These are phyloP conservation scores for Epiblema foenella DNA, from an alignment of 2,888 invertebrate species.

Conservation along the genomic window DNA sequence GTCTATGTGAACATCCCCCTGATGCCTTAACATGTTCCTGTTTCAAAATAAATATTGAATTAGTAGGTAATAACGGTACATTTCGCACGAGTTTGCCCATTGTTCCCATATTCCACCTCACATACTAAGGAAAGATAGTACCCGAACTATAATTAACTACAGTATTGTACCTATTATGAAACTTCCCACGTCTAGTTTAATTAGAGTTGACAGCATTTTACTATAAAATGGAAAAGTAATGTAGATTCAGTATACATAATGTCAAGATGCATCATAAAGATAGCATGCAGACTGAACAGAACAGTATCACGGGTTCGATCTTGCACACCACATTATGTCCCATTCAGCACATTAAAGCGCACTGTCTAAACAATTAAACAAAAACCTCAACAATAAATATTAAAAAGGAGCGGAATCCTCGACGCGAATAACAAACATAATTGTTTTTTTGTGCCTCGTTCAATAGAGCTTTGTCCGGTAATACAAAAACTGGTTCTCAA, in stretches of 20 bases:
- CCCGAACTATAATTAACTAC: neutral
- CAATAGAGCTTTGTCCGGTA: slow-evolving; percentile 77
- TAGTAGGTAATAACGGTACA: neutral
- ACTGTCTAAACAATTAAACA: slow-evolving; percentile 67
- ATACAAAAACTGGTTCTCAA: slow-evolving; percentile 77
- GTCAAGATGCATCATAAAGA: slow-evolving; percentile 40
- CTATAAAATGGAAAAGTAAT: slow-evolving; percentile 32
- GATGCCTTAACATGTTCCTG: neutral
- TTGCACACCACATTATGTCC: slow-evolving; percentile 50
- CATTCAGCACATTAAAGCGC: slow-evolving; percentile 50
- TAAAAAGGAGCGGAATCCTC: slow-evolving; percentile 69
- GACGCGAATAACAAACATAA: slow-evolving; percentile 81
- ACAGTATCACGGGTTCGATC: slow-evolving; percentile 61
- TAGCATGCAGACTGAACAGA: slow-evolving; percentile 37
- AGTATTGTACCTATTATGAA: neutral
- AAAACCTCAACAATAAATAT: slow-evolving; percentile 67
- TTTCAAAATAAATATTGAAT: neutral
- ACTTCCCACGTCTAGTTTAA: slow-evolving; percentile 30
- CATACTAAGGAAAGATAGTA: neutral
- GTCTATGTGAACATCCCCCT: neutral
- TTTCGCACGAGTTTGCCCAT: neutral
- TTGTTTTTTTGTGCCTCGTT: slow-evolving; percentile 80
- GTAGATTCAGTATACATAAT: slow-evolving; percentile 4
- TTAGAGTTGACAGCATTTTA: slow-evolving; percentile 24
- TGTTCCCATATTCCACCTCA: neutral